Evolutionary conservation across 2,888 invertebrate genomes (phyloP).

Genomic region (Lasioglossum morio): DNA sequence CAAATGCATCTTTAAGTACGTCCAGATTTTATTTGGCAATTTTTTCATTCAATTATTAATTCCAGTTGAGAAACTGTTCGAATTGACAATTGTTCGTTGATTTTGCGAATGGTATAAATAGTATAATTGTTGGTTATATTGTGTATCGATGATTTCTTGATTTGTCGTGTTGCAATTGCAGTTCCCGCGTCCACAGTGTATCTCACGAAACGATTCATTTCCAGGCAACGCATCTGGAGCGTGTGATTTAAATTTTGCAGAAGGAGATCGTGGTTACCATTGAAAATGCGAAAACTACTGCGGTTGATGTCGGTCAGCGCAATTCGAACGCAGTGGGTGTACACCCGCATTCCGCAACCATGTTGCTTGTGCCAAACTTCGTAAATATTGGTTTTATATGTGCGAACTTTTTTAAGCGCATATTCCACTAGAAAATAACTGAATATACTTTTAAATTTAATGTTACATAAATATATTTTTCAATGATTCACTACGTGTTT

Average conservation of each 20-base stretch:
- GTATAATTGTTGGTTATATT: neutral
- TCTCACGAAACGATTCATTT: neutral
- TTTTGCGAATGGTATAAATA: neutral
- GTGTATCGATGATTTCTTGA: neutral
- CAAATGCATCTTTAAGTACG: no score
- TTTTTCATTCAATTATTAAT: no score
- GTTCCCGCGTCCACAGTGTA: neutral
- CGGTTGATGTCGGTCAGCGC: slow-evolving; percentile 8
- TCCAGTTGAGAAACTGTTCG: neutral
- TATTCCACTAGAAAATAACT: neutral
- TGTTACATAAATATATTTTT: no score
- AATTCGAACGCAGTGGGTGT: neutral
- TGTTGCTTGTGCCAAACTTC: slow-evolving; percentile 28
- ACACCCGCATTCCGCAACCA: slow-evolving; percentile 28
- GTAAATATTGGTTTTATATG: neutral
- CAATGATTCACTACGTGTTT: no score
- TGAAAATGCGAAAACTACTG: slow-evolving; percentile 38
- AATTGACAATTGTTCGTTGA: neutral
- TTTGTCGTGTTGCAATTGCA: neutral
- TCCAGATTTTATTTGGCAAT: no score
- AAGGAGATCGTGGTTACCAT: slow-evolving; percentile 10
- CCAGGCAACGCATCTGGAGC: neutral
- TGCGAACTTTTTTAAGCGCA: neutral
- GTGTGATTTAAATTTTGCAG: slow-evolving; percentile 32
- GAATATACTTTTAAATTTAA: neutral